These are phyloP conservation scores for Myrmecophaga tridactyla DNA, from an alignment of 2,113 vertebrate species.

Conservation along the genomic window DNA sequence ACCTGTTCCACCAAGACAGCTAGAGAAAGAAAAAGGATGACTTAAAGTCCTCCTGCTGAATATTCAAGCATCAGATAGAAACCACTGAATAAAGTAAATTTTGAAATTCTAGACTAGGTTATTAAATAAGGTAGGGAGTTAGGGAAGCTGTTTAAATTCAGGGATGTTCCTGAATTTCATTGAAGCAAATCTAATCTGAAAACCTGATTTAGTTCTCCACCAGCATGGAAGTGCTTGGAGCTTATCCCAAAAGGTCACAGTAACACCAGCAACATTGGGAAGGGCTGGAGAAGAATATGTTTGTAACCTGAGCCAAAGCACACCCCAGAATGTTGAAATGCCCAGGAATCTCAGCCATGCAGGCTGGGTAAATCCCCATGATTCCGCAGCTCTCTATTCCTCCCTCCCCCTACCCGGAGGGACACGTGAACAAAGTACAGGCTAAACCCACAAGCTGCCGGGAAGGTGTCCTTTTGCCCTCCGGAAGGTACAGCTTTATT, in stretches of 20 bases:
- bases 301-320: not conserved
- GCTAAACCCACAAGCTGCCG: not conserved
- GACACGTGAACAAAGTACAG: not conserved
- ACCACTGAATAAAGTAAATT: not conserved
- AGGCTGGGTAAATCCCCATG: not conserved
- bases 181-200: not conserved
- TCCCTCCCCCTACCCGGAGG: no score
- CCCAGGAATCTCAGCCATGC: not conserved
- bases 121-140: not conserved
- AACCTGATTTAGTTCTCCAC: not conserved
- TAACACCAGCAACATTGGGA: not conserved
- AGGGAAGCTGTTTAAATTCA: not conserved
- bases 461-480: not conserved
- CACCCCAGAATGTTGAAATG: not conserved
- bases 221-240: not conserved
- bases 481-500: not conserved
- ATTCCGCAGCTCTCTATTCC: not conserved
- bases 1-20: not conserved
- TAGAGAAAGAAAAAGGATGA: not conserved
- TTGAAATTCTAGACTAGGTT: not conserved
- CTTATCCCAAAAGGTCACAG: not conserved
- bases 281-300: not conserved
- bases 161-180: not conserved
- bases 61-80: not conserved
- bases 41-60: not conserved